Conservation (phyloP, 2,113 vertebrate genomes). For the Geococcyx californianus region DNA sequence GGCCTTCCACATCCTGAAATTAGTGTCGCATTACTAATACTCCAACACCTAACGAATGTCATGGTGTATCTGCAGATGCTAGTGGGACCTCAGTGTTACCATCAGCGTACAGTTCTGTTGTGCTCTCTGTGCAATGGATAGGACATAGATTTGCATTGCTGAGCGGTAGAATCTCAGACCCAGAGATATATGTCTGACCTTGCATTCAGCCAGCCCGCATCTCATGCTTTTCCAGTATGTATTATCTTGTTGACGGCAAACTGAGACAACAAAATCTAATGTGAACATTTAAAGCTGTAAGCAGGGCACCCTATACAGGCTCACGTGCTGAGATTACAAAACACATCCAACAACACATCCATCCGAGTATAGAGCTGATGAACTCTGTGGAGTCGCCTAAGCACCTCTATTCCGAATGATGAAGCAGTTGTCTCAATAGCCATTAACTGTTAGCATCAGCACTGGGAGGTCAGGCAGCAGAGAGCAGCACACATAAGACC, state of each 20-base stretch:
- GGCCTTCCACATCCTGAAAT: not conserved
- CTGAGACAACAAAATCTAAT: not conserved
- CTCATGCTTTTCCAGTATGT: not conserved
- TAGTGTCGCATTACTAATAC: not conserved
- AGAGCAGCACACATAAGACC: not conserved
- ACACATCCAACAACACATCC: not conserved
- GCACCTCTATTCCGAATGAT: not conserved
- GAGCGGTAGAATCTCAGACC: not conserved
- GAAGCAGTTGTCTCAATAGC: not conserved
- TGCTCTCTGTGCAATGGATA: not conserved
- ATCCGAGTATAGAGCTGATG: not conserved
- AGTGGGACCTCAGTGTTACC: not conserved
- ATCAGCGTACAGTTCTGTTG: not conserved
- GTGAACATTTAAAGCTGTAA: not conserved
- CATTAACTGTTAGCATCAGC: not conserved
- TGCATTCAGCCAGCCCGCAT: not conserved
- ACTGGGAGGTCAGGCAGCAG: not conserved
- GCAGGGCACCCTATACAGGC: not conserved
- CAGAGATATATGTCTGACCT: not conserved
- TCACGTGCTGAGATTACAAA: not conserved
- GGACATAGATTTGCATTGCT: not conserved
- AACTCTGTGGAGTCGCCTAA: not conserved
- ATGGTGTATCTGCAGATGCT: not conserved
- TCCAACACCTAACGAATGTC: not conserved
- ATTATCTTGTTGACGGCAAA: not conserved